Base-by-base conservation (phyloP, 2,888 invertebrate species). In the Callyntrura guangdongensis region DNA sequence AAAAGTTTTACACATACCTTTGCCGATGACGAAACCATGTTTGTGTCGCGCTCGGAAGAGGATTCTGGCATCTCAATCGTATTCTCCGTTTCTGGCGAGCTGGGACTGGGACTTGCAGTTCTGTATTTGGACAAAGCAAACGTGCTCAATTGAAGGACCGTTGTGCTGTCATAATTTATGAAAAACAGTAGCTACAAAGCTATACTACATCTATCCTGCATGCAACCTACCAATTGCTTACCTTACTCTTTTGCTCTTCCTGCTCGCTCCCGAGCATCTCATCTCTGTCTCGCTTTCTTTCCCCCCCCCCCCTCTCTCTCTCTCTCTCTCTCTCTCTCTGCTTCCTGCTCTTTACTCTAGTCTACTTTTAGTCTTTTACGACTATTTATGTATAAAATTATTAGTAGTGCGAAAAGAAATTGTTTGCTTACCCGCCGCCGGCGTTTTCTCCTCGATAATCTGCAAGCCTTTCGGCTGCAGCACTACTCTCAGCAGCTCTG, bases 41-140 rank as follows among this genome's bases (percentile, higher is more conserved):
- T 91, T 64, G 92, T 93, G 27, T 95, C 95, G 47, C 94, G 94
- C 27, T 92, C 92, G 4, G 93, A 92, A 0, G 92, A 92, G 49
- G 95, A 95, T 92, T 95, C 95, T 12, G 95, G 95, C 95, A 95
- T 95, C 36, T 95, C 95, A 91, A 89, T 91, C 49, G 67, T 89
- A n/a, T 84, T 87, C 53, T 92, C 93, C 17, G 89, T 77, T 91
- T 87, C 92, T 53, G 91, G 92, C 56, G 93, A 92, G 22, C 91
- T 93, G n/a, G 93, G 93, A 88, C 93, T 93, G 12, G 94, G 93
- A 90, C 93, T 94, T 77, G 93, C 92, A 22, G 91, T 86, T 91
- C 94, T 92, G 20, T 8, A 14, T 14, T 90, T 36, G 59, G 17
- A 17, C 59, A 17, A 36, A 17, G 56, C 14, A 56, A n/a, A 17